Evolutionary conservation across 2,113 vertebrate species (phyloP), one percentile per base, ranked within the genome.

Genomic region (Himantopus leucocephalus): DNA sequence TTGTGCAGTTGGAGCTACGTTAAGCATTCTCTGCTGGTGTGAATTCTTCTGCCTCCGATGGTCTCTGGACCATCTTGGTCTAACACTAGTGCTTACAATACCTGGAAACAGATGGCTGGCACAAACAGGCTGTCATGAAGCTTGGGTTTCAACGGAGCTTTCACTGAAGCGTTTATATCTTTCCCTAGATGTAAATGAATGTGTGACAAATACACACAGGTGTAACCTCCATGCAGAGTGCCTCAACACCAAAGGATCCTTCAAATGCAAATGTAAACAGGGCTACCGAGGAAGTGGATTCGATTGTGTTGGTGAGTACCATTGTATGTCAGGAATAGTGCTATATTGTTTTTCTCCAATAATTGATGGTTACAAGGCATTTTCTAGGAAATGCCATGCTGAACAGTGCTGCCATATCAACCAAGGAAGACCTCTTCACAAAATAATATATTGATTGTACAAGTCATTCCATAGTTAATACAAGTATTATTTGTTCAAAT

Each of bases 101-200:
- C 41, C 52, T 73, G 58, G 68, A 85, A 94, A 35, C 29, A 83
- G 50, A 29, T 39, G 22, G 17, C 27, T 6, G 3, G 66, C 37
- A 82, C 70, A 39, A 66, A 45, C 12, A 56, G n/a, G 37, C 56
- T 94, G 56, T 53, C 43, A 34, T 30, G n/a, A 84, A 78, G 53
- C 35, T 64, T 30, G 52, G 5, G 32, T 29, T 66, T 59, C 60
- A 52, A 4, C 1, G 1, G 35, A 68, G 30, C 66, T 96, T 92
- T 97, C 92, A 87, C 27, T 81, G 56, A 58, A 63, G 34, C 32
- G 1, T 90, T 89, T 91, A 0, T 71, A 5, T 94, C 24, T 96
- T 78, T 94, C 98, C 98, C 77, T 97, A 99, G 99, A 99, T 96
- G 87, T 98, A 47, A 99, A 99, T 66, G 99, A 99, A 96, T 99